phyloP scores from a whole-genome alignment of 2,113 vertebrate species.

The Grallaria varia region DNA sequence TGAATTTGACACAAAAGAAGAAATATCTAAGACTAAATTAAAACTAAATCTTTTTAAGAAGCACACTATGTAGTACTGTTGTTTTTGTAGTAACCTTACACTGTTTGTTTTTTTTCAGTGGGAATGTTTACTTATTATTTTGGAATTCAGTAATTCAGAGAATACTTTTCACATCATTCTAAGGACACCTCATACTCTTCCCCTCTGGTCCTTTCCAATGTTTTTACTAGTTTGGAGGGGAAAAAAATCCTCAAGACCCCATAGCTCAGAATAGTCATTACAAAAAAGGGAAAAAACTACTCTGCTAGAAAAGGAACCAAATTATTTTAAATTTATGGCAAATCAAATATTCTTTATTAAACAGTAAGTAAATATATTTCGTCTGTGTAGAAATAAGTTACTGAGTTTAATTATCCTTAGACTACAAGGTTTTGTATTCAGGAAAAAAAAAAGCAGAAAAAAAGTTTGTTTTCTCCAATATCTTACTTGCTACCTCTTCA shows the following conservation, averaged over 20 bases:
- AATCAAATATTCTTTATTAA: not conserved
- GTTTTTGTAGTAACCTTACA: not conserved
- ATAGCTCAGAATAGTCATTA: not conserved
- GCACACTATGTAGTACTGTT: not conserved
- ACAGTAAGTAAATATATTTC: not conserved
- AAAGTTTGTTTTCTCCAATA: not conserved
- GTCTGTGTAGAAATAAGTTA: not conserved
- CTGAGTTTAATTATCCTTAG: not conserved
- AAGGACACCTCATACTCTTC: not conserved
- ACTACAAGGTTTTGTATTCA: not conserved
- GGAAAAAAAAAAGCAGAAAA: not conserved
- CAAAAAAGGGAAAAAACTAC: not conserved
- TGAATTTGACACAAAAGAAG: slow-evolving; percentile 48
- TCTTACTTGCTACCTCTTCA: not conserved
- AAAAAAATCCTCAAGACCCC: not conserved
- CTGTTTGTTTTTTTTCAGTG: not conserved
- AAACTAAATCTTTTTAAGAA: not conserved
- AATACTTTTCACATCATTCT: not conserved
- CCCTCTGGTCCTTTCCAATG: not conserved
- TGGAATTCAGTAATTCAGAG: slow-evolving; percentile 8
- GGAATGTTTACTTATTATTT: slow-evolving; percentile 10
- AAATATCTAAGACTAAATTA: not conserved
- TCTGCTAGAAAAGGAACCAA: not conserved
- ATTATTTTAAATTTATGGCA: not conserved
- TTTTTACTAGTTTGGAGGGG: not conserved